phyloP scores from a whole-genome alignment of 2,888 invertebrate genomes.

The Entomobrya proxima region DNA sequence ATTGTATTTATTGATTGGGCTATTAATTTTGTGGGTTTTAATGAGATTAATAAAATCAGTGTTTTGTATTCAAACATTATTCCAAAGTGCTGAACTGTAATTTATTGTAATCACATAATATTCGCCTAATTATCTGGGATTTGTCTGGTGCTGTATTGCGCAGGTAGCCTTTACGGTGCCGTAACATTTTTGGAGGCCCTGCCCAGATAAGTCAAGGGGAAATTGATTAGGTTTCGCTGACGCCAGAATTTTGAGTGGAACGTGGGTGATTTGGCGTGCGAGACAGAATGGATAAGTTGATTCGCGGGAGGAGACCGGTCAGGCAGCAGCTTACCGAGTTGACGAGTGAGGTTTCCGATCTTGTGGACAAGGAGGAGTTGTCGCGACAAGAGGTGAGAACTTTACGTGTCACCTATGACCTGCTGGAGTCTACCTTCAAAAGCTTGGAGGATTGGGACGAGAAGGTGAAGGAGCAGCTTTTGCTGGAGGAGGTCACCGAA shows the following conservation, averaged over 20 bases:
- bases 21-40: no score
- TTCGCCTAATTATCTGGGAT: no score
- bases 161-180: neutral
- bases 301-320: neutral
- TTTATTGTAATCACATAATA: no score
- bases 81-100: no score
- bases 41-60: no score
- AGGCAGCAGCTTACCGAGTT: neutral
- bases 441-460: neutral
- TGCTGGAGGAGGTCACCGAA: neutral
- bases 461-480: neutral
- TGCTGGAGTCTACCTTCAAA: neutral
- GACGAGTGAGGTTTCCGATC: neutral
- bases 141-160: neutral
- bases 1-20: no score
- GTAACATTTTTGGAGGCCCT: neutral
- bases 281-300: neutral
- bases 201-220: neutral
- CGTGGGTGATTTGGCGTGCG: no score
- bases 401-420: neutral
- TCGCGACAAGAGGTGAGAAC: neutral
- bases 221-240: no score
- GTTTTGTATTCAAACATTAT: no score
- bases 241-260: no score
- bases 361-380: no score